Percentiles rank a stretch among this genome's conserved stretches.
phyloP scores from a whole-genome alignment of 2,113 vertebrate genomes.

The Sterrhoptilus dennistouni region DNA sequence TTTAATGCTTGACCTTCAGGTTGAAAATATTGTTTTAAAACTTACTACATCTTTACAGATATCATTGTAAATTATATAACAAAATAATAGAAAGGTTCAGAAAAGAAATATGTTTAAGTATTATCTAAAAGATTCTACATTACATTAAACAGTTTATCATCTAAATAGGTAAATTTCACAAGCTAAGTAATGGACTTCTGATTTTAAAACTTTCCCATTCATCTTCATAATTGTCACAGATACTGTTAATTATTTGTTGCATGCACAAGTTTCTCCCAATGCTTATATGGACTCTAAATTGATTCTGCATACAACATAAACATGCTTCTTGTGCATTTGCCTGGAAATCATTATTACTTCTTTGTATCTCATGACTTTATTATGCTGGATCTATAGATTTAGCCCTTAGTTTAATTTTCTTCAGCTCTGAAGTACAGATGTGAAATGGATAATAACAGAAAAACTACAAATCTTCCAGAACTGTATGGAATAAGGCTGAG shows the following conservation, averaged over 20 bases:
- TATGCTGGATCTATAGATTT: background rate
- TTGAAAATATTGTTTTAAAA: background rate
- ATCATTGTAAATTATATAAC: background rate
- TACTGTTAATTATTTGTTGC: background rate
- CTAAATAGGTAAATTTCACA: background rate
- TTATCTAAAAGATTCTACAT: background rate
- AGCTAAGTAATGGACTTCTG: background rate
- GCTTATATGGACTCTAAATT: background rate
- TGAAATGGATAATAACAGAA: background rate
- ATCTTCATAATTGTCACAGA: background rate
- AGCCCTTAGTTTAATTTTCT: background rate
- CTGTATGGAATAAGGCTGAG: background rate
- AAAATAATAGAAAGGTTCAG: background rate
- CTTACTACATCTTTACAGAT: background rate
- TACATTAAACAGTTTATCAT: background rate
- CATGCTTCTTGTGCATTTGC: background rate
- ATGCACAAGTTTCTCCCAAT: background rate
- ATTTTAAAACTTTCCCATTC: background rate
- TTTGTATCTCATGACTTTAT: background rate
- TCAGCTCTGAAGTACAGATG: background rate
- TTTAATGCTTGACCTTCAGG: background rate
- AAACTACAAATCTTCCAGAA: background rate
- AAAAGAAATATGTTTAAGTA: background rate
- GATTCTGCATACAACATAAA: background rate
- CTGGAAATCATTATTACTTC: background rate